These are phyloP conservation scores for Ovis canadensis DNA, from an alignment of 2,113 vertebrate genomes.

Conservation along the genomic window DNA sequence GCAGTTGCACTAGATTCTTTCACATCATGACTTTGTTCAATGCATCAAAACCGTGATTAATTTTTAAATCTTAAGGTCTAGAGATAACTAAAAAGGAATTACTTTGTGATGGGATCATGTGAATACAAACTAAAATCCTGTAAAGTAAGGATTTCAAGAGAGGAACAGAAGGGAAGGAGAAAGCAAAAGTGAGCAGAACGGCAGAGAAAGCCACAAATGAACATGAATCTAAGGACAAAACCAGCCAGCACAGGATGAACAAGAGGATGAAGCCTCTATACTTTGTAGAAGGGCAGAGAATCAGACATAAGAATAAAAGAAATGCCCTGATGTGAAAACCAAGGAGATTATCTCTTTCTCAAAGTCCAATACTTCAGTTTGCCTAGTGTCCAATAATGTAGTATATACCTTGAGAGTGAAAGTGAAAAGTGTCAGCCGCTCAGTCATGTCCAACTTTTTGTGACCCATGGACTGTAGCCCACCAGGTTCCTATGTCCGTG, in stretches of 20 bases:
- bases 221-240: background rate
- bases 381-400: background rate
- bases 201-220: background rate
- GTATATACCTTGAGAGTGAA: background rate
- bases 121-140: slow-evolving; percentile 10
- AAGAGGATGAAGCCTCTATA: background rate
- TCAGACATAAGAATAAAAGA: background rate
- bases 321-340: background rate
- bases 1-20: background rate
- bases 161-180: background rate
- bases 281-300: background rate
- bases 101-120: background rate
- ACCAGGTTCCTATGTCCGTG: background rate
- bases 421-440: background rate
- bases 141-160: background rate
- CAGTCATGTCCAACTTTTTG: background rate
- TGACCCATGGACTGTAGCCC: background rate
- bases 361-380: background rate
- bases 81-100: background rate
- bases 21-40: background rate
- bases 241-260: background rate
- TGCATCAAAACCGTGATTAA: background rate
- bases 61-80: background rate
- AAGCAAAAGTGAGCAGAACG: background rate
- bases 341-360: background rate